Evolutionary conservation across 2,888 invertebrate genomes (phyloP), one percentile per base, ranked within the genome.

Genomic region (Heliconius cydno): DNA sequence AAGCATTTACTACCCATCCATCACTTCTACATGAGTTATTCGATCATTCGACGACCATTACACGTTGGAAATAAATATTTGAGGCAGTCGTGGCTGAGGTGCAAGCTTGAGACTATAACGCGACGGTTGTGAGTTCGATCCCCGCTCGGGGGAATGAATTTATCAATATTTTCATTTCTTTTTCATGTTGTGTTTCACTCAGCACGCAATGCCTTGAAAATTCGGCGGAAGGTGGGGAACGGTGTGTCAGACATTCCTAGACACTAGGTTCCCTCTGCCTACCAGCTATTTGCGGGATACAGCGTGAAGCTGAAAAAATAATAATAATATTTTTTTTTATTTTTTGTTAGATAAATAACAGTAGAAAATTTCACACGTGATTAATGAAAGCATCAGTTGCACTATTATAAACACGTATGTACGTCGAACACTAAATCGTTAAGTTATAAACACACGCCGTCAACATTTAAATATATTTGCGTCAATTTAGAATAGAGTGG

Each of bases 401-500:
- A 6, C 72, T 92, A 91, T 92, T 93, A 91, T 91, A 93, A 92
- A 88, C 89, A 89, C 87, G 87, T 84, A 89, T 87, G 87, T 85
- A 86, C 89, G 89, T 91, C 91, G 89, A 89, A 88, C 87, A 89
- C 90, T 86, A 89, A 91, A 92, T 91, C 88, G 89, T 89, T 91
- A 90, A 87, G 87, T 89, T 87, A 89, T 90, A 91, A 90, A n/a
- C n/a, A 90, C 90, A 88, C 92, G 93, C 90, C 89, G 92, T 93
- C 92, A 87, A 88, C 90, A 91, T 92, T 92, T 93, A 90, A 93
- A 93, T 94, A 93, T 87, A 93, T 94, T 93, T 92, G 88, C 88
- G 93, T 94, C 94, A 91, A 90, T 89, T 89, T 91, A 91, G 88
- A 89, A 90, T 88, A 88, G 85, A 82, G 87, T 86, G 87, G 87